Evolutionary conservation across 2,113 vertebrate species (phyloP), one percentile per base, ranked within the genome.

Genomic region (Poicephalus gulielmi): DNA sequence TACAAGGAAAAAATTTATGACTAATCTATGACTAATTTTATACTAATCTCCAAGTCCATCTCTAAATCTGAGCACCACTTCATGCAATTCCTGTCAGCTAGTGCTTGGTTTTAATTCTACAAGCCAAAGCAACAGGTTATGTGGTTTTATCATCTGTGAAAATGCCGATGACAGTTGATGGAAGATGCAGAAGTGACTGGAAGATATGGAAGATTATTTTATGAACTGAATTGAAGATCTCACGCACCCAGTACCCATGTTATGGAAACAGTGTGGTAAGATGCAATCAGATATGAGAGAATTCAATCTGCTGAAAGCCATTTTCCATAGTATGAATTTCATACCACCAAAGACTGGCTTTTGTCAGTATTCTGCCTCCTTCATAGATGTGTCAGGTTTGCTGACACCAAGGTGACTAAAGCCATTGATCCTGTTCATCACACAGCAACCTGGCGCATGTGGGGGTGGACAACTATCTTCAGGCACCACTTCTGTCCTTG

Each of bases 11-110:
- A 91, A 49, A 67, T 8, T 43, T 60, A 82, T 79, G 33, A 85
- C 70, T 94, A 41, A 83, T 76, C 68, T 60, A 8, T 90, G 81
- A 94, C 47, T 94, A 80, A 95, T 74, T 85, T 83, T n/a, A 2
- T 53, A 73, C 68, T 92, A 94, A 92, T 84, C 83, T 78, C 60
- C n/a, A 18, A 82, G 47, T 60, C 78, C 71, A 60, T 52, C 62
- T 68, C 53, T n/a, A 52, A 90, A 71, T 1, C 60, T 31, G 74
- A 95, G 9, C 4, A 4, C 46, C 62, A 77, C 17, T 81, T 53
- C 23, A 23, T 19, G 31, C 50, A 83, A 55, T 46, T 87, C 71
- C 43, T 87, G 63, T 66, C 59, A 88, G 76, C 13, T 35, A 80
- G 39, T 30, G 39, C 46, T 68, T 50, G 68, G 44, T 55, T 91